Percentiles rank a stretch among this genome's conserved stretches.
phyloP scores from a whole-genome alignment of 2,113 vertebrate species.

The Callionymus lyra region DNA sequence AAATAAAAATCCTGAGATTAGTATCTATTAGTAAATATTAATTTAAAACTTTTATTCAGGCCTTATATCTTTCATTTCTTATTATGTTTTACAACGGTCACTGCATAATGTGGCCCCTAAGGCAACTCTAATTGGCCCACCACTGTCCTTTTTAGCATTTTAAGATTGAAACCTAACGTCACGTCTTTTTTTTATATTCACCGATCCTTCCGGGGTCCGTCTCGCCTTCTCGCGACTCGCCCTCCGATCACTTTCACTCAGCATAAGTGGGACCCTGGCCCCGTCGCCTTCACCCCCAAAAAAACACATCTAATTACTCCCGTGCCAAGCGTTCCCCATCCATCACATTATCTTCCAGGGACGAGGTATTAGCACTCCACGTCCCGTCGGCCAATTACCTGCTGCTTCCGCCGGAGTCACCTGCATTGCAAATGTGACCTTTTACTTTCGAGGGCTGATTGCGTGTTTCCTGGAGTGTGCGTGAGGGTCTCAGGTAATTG shows the following conservation, averaged over 20 bases:
- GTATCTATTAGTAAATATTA: no score
- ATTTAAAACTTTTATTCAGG: no score
- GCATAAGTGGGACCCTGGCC: conserved; percentile 54
- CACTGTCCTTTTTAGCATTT: no score
- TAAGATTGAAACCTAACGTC: no score
- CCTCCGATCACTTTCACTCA: conserved; percentile 33
- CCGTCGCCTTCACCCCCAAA: conserved; percentile 47
- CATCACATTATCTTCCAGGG: conserved; percentile 74
- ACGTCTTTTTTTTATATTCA: no score
- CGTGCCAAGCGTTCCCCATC: conserved; percentile 74
- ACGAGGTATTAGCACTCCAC: conserved; percentile 72
- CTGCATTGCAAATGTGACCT: conserved; percentile 98
- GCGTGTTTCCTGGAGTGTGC: conserved; percentile 74
- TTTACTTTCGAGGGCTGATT: conserved; percentile 84
- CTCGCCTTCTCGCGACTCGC: no score
- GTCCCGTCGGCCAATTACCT: conserved; percentile 90
- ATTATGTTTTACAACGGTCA: no score
- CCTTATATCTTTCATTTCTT: no score
- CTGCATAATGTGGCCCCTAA: no score
- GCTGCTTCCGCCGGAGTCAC: conserved; percentile 71
- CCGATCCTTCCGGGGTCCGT: no score
- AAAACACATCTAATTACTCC: conserved; percentile 83
- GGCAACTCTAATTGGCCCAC: no score
- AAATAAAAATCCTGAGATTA: no score
- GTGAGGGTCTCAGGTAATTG: conserved; percentile 27